Evolutionary conservation across 2,797 vertebrate genomes (phyloP).

Genomic region (Sarcoramphus papa): DNA sequence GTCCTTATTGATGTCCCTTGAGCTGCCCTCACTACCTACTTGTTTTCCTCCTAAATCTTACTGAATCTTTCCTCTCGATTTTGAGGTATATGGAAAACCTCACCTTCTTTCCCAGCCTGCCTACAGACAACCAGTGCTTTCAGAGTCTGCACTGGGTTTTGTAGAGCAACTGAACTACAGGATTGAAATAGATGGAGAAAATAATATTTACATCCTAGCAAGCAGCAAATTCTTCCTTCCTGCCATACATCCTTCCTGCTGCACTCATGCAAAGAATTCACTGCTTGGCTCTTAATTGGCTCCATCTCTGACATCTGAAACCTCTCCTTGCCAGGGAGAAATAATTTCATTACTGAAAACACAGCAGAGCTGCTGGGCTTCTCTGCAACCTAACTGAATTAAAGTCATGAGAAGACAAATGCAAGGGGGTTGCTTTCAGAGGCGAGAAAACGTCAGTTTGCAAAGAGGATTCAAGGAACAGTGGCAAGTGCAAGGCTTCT

Average conservation of each 20-base stretch:
- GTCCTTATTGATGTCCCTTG: neutral
- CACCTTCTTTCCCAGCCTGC: neutral
- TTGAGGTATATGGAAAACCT: neutral
- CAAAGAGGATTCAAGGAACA: constrained; percentile 35
- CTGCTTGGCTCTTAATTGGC: constrained; percentile 53
- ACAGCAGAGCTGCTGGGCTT: constrained; percentile 59
- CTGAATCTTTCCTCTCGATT: neutral
- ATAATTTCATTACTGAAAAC: constrained; percentile 64
- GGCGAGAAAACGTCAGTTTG: constrained; percentile 20
- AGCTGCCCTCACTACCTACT: neutral
- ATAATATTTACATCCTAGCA: constrained; percentile 34
- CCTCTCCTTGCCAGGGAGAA: constrained; percentile 42
- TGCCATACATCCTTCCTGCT: constrained; percentile 51
- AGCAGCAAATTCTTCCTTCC: constrained; percentile 39
- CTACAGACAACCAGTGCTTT: neutral
- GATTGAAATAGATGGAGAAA: constrained; percentile 31
- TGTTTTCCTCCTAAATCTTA: neutral
- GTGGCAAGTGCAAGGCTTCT: neutral
- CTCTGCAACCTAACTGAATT: constrained; percentile 58
- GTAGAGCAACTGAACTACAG: neutral
- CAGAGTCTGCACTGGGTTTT: neutral
- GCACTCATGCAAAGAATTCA: constrained; percentile 30
- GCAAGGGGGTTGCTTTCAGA: neutral
- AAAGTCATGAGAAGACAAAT: constrained; percentile 55
- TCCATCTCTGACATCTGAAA: constrained; percentile 62